Evolutionary conservation across 2,113 vertebrate genomes (phyloP).

Genomic region (Xerus inauris): DNA sequence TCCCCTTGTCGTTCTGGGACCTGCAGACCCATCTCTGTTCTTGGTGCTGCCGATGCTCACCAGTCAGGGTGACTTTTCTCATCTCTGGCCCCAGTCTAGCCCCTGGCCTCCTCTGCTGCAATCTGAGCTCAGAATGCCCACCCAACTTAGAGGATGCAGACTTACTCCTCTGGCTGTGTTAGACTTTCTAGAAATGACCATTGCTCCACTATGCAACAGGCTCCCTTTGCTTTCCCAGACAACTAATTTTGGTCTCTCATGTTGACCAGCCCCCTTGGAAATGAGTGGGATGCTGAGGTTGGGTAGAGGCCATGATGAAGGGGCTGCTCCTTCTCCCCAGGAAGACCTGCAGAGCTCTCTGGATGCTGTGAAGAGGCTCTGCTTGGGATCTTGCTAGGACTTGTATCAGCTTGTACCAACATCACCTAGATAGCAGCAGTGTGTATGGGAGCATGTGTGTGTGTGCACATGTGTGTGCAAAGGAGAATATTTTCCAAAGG

Average conservation of each 20-base stretch:
- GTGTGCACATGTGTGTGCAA: not conserved
- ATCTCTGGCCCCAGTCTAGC: not conserved
- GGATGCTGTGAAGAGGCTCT: not conserved
- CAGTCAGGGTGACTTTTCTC: not conserved
- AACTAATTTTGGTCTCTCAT: not conserved
- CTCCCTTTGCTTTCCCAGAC: not conserved
- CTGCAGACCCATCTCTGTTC: not conserved
- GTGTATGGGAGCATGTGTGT: not conserved
- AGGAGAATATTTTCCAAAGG: conserved; percentile 1
- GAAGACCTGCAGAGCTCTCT: not conserved
- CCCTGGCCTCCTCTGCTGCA: too few species aligned
- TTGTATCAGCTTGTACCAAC: not conserved
- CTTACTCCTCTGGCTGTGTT: too few species aligned
- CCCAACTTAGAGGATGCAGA: not conserved
- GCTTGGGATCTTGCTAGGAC: not conserved
- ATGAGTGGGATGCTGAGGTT: not conserved
- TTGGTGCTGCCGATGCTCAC: not conserved
- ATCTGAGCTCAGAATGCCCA: not conserved
- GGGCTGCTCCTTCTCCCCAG: not conserved
- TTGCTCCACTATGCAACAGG: not conserved
- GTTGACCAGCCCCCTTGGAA: not conserved
- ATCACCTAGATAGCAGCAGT: not conserved
- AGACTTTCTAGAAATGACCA: not conserved
- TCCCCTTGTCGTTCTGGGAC: not conserved
- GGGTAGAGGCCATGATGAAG: not conserved